Evolutionary conservation across 2,113 vertebrate genomes (phyloP), one percentile per base, ranked within the genome.

Genomic region (Urocolius indicus): DNA sequence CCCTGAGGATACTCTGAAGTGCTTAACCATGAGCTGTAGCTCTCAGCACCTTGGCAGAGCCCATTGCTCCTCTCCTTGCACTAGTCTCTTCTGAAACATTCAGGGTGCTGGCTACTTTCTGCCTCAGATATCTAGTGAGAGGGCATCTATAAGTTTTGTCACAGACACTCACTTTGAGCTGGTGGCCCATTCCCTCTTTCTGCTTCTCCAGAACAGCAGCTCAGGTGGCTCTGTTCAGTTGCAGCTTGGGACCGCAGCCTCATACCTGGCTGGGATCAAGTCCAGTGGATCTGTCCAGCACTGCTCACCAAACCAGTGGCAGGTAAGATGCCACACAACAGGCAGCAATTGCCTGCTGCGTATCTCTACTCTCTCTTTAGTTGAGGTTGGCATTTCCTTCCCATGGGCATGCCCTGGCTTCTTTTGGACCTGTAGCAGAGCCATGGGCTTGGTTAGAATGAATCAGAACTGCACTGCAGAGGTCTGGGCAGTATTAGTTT

Each of bases 271-370:
- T n/a, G 36, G 49, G 43, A 48, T 13, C 36, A 34, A 66, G 18
- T 62, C 55, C 45, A 59, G 8, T 1, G 0, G 48, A 32, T 34
- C n/a, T 21, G 23, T 14, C 49, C 48, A 59, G 29, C 46, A 6
- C 38, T 1, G 1, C 30, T 6, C 21, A 36, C 48, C 49, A 58
- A 52, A 63, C 32, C 11, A 3, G 29, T 1, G 1, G 26, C 1
- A 2, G 23, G 58, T 63, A 75, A 45, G 38, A 27, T 5, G 13
- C 41, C 2, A 2, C 49, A 34, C 45, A 22, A 19, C 0, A 0
- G 18, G 21, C 45, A 32, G 38, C 32, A 90, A 71, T 55, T 62
- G 32, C 41, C 49, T 27, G 5, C 54, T 45, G 30, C 4, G 13
- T 55, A 71, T 52, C 32, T 61, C 76, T 34, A 66, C 41, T 76